These are phyloP conservation scores for Oxystoma pomonae DNA, from an alignment of 2,888 invertebrate genomes.

Conservation along the genomic window DNA sequence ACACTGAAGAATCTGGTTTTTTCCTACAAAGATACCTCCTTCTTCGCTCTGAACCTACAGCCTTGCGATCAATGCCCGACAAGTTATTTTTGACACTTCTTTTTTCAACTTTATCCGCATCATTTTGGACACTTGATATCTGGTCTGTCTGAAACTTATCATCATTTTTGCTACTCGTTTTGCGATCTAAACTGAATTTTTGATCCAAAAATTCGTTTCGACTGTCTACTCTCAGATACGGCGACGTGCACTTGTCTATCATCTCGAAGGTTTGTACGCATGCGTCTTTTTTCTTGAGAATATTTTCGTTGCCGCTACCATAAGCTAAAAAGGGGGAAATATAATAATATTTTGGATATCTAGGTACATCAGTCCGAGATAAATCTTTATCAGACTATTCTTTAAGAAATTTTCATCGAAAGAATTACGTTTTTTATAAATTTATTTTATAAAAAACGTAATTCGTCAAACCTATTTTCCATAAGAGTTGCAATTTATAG, in stretches of 20 bases:
- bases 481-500: no score
- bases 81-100: neutral
- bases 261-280: slow-evolving; percentile 53
- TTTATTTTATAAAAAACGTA: no score
- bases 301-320: no score
- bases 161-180: slow-evolving; percentile 4
- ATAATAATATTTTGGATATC: no score
- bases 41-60: slow-evolving; percentile 24
- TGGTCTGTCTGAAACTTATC: slow-evolving; percentile 19
- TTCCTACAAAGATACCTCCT: slow-evolving; percentile 37
- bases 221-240: slow-evolving; percentile 37
- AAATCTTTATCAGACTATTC: no score
- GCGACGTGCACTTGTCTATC: slow-evolving; percentile 47
- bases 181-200: slow-evolving; percentile 20
- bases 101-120: neutral
- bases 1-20: slow-evolving; percentile 31
- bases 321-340: no score
- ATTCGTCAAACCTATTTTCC: no score
- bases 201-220: slow-evolving; percentile 19
- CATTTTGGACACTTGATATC: slow-evolving; percentile 12
- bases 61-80: neutral
- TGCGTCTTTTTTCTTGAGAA: slow-evolving; percentile 47
- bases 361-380: no score
- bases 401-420: no score
- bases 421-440: no score